Base-by-base conservation (phyloP, 2,888 invertebrate species). In the Caenorhabditis panamensis region DNA sequence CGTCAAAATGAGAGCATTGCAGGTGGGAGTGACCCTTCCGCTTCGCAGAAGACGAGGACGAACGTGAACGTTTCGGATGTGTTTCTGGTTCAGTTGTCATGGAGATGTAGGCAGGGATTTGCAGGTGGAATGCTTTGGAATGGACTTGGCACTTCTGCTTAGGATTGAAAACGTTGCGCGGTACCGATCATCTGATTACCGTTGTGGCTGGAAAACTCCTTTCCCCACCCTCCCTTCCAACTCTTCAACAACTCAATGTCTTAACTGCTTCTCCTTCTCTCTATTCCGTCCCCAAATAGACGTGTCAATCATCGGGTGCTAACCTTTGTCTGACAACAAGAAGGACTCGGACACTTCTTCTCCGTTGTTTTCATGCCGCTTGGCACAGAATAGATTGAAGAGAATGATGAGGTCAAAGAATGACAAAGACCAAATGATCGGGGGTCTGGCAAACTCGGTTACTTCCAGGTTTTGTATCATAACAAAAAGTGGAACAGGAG, bases 1-100 rank as follows among this genome's bases (percentile, higher is more conserved):
- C 18, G 16, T 44, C 22, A n/a, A 61, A 24, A 69, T 20, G 49
- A 58, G 16, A 61, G 63, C 41, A 41, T 41, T 31, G 31, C 31
- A 9, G 9, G 9, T 9, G 31, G 31, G n/a, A 75, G 41, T 67
- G 75, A 75, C 75, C 75, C 75, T 75, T 75, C 75, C 75, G 75
- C 66, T 75, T 75, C 75, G 24, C 22, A 75, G 59, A 75, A 37
- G 59, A 66, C 75, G 73, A 56, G 37, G 56, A 56, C 64, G 18
- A 8, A 53, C 16, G 49, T 9, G 24, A 54, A 63, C 58, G 31
- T n/a, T 1, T 4, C n/a, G 56, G n/a, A n/a, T 64, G 49, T 64
- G 66, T 66, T 75, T 75, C 75, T 75, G 75, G 66, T 66, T 75
- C 66, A 75, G 75, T 75, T 75, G 75, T 75, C 75, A 75, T 75